phyloP scores from a whole-genome alignment of 1,140 invertebrate species.

The Drosophila pachea region DNA sequence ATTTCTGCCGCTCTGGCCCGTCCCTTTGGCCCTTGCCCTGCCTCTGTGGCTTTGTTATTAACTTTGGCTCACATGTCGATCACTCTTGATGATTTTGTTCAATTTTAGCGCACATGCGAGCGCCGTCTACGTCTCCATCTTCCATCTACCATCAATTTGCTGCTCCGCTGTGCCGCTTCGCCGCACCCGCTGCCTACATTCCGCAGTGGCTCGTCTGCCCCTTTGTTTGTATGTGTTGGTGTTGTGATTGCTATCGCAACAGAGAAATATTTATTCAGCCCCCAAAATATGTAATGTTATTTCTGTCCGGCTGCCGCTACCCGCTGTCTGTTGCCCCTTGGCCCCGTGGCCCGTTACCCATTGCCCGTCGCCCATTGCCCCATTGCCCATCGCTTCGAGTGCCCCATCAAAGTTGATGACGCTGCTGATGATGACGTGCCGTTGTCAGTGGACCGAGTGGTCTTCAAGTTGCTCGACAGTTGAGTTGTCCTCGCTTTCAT shows the following conservation, averaged over 20 bases:
- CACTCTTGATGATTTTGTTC: conserved; percentile 77
- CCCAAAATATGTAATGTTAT: conserved; percentile 68
- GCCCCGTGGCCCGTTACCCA: too few species aligned
- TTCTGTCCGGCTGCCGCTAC: conserved; percentile 24
- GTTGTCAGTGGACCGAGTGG: conserved; percentile 46
- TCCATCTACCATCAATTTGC: conserved; percentile 27
- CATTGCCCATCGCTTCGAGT: conserved; percentile 37
- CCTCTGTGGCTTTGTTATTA: conserved; percentile 66
- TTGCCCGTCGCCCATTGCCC: conserved; percentile 6
- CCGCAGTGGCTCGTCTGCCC: conserved; percentile 27
- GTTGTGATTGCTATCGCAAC: conserved; percentile 68
- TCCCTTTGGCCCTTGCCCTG: conserved; percentile 3
- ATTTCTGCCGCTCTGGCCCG: conserved; percentile 7
- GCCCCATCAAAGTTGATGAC: conserved; percentile 65
- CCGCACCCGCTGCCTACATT: conserved; percentile 58
- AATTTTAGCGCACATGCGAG: conserved; percentile 76
- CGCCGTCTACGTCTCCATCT: conserved; percentile 66
- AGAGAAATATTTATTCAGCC: conserved; percentile 77
- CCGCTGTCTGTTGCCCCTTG: too few species aligned
- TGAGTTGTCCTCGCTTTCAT: conserved; percentile 68
- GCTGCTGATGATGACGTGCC: conserved; percentile 71
- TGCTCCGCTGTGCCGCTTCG: background rate
- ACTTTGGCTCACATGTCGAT: conserved; percentile 78
- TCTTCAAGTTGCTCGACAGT: conserved; percentile 37
- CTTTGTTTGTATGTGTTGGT: conserved; percentile 41